Base-by-base conservation (phyloP, 2,113 vertebrate species). In the Holacanthus passer region DNA sequence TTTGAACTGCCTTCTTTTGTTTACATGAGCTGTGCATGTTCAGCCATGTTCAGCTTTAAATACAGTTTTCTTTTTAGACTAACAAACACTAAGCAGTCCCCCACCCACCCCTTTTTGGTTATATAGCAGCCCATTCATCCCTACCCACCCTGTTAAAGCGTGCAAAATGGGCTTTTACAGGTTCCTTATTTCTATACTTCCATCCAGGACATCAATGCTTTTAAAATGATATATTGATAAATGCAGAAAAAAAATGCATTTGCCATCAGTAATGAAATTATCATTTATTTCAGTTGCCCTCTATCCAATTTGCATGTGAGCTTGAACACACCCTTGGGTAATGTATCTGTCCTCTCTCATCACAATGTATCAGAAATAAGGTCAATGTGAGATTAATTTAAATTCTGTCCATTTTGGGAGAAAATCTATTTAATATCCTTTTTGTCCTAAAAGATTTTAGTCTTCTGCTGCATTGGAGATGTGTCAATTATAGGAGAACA, bases 321-420 rank as follows among this genome's bases (percentile, higher is more conserved):
- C 55, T 59, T 79, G 85, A 88, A 85, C 87, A 92, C 90, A 91
- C 89, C 91, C 88, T 85, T 82, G 63, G 82, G 80, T 48, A 77
- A 67, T 41, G 52, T 59, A 64, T 31, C 29, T 62, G 37, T 17
- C 74, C 29, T 68, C 55, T 74, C 14, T 31, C 56, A 73, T 55
- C 66, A 48, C 43, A 56, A 24, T 16, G 27, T 39, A 66, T 83
- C n/a, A 76, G 11, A 86, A 79, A 80, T 56, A 79, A 70, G 58
- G 79, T 78, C 82, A 86, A 19, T 62, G 65, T 22, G 2, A 79
- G 29, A 66, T 48, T 45, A 11, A 47, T 50, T 64, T 66, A 3
- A 55, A 53, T 48, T 60, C 2, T 55, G 24, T 20, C 1, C 53
- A 24, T 37, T 73, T 22, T 48, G 14, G 4, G 11, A 6, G 20